Base-by-base conservation (phyloP, 1,140 invertebrate species). In the Neuroterus valhalla region DNA sequence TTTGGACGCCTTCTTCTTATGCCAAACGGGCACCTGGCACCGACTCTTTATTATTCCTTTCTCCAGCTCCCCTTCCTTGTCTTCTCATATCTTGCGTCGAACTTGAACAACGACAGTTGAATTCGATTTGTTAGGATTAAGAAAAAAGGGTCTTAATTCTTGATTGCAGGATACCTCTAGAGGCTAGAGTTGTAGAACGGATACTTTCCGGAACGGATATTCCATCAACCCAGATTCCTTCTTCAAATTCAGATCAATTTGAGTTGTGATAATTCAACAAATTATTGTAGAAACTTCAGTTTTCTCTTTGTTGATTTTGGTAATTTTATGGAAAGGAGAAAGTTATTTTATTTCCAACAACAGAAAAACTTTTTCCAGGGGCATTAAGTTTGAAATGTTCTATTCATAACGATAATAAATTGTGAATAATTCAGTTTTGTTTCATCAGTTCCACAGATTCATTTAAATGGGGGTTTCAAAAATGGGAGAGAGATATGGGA, bases 71-170 rank as follows among this genome's bases (percentile, higher is more conserved):
- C 78, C 72, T 68, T 71, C 50, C 42, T 55, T 70, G 31, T 48
- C 42, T 70, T 71, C 67, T 70, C 67, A 66, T 80, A 78, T 69
- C 78, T 68, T 78, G 81, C 71, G 70, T 76, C 38, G 66, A 74
- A 76, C 26, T 76, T 81, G 70, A 78, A 62, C 77, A 72, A 75
- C 78, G 86, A 87, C 87, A 84, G 87, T 89, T 88, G 84, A 81
- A 86, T 82, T 89, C 87, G 85, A 89, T 89, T 89, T 88, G 83
- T 89, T 88, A 88, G 87, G 87, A 89, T 89, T 89, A 88, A 85
- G 76, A 79, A 80, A 78, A 81, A 77, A 74, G 73, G 45, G 67
- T 38, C 66, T 21, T 71, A 68, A 77, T 71, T 74, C 66, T 44
- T 71, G 31, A 38, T 38, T 38, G 31, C 31, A 38, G 15, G 19